Conservation (phyloP, 2,888 invertebrate species). For the Tetheella fluctuosa region DNA sequence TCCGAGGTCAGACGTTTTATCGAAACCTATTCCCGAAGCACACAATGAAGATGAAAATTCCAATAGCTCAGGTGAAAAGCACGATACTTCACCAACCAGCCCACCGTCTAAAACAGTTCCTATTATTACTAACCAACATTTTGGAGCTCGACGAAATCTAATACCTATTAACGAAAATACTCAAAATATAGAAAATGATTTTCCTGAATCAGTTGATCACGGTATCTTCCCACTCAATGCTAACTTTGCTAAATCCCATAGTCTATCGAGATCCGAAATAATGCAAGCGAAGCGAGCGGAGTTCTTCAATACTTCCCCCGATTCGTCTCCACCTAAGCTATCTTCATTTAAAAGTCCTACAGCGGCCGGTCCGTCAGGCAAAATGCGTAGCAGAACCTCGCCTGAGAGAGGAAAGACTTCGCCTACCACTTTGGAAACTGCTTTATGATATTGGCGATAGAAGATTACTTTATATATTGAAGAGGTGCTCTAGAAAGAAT, state of each 20-base stretch:
- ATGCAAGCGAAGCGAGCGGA: constrained; percentile 86
- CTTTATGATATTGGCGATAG: constrained; percentile 78
- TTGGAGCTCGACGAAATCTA: constrained; percentile 75
- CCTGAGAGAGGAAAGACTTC: constrained; percentile 70
- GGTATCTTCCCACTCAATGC: constrained; percentile 77
- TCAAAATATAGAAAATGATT: constrained; percentile 58
- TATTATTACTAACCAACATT: constrained; percentile 77
- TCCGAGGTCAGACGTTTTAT: constrained; percentile 92
- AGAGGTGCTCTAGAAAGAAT: constrained; percentile 68
- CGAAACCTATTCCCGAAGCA: constrained; percentile 93
- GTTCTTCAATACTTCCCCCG: constrained; percentile 79
- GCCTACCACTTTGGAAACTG: constrained; percentile 86
- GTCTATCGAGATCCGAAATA: constrained; percentile 77
- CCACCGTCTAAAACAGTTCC: constrained; percentile 75
- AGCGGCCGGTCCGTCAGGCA: constrained; percentile 43
- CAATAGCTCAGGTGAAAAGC: constrained; percentile 84
- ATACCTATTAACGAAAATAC: constrained; percentile 72
- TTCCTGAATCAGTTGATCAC: constrained; percentile 60
- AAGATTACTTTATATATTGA: constrained; percentile 29
- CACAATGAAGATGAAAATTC: constrained; percentile 90
- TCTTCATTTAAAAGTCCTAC: constrained; percentile 69
- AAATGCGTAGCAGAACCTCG: constrained; percentile 57
- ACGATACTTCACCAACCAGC: constrained; percentile 61
- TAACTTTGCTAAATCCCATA: constrained; percentile 60
- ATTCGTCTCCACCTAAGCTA: constrained; percentile 68